A percentile compares a stretch with the other conserved stretches of the same genome.
phyloP scores from a whole-genome alignment of 2,113 vertebrate species.

The Callospermophilus lateralis region DNA sequence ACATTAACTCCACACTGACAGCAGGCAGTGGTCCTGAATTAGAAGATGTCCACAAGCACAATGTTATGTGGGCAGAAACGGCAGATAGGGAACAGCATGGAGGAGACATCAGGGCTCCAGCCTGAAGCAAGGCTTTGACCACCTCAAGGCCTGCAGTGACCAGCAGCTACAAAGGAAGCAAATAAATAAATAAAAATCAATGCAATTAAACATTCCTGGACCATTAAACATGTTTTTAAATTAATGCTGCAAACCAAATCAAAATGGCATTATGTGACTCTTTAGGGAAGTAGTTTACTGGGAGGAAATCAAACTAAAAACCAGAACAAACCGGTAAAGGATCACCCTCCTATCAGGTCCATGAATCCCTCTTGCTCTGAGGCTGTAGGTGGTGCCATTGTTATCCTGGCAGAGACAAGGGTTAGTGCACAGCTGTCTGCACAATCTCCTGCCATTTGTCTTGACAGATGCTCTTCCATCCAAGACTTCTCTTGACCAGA shows the following conservation, averaged over 20 bases:
- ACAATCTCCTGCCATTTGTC: background rate
- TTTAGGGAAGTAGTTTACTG: background rate
- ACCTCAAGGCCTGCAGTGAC: background rate
- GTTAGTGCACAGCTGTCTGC: too few relatives aligned
- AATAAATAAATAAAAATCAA: too few relatives aligned
- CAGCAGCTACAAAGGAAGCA: background rate
- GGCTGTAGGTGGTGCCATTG: background rate
- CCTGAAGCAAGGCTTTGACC: background rate
- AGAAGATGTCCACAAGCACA: background rate
- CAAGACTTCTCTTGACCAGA: background rate
- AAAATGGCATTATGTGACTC: background rate
- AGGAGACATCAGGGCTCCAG: background rate
- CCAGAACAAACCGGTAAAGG: background rate
- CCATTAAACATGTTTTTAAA: conserved; percentile 32
- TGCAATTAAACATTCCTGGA: background rate
- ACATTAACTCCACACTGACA: background rate
- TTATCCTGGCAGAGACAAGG: background rate
- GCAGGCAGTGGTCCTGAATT: background rate
- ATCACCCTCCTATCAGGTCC: background rate
- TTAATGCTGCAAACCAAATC: conserved; percentile 45
- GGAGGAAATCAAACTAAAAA: conserved; percentile 9
- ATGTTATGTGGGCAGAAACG: background rate
- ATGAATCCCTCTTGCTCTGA: background rate
- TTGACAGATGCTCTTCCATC: background rate
- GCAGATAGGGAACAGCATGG: background rate